Evolutionary conservation across 2,113 vertebrate species (phyloP), one percentile per base, ranked within the genome.

Genomic region (Speoplatyrhinus poulsoni): DNA sequence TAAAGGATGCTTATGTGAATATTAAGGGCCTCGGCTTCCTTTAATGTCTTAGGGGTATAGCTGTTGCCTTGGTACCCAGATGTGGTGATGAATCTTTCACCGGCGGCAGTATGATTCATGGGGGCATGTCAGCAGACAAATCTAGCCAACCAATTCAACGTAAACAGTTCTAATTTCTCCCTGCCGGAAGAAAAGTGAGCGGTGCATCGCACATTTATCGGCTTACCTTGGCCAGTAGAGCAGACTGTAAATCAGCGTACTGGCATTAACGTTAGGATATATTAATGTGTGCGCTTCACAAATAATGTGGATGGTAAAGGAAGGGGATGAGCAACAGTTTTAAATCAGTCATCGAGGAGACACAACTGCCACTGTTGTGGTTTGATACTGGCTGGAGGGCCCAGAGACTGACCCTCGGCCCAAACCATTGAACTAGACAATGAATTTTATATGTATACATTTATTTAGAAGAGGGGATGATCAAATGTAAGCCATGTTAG

Each of bases 231-330:
- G 47, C 76, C 69, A 63, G 52, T 63, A 46, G 17, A 60, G 41
- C 59, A 59, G 48, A 72, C 50, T 76, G 63, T 81, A 88, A 76
- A 86, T 87, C 80, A 83, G 65, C 80, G 83, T 76, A 73, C 13
- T 58, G 65, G 55, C 26, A 12, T 64, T 69, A 79, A 72, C 73
- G 83, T 82, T 75, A 79, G 69, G 68, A 67, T 46, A 64, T 77
- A 82, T 80, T 86, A 76, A 82, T 76, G 76, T 66, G 70, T 68
- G 70, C 32, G 70, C 69, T 70, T 80, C 76, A 65, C 71, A 80
- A 74, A 62, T 86, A 84, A 73, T 76, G 71, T 60, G 73, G 71
- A 67, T 75, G 17, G 67, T 63, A 47, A 10, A 49, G 17, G 63
- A 58, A 12, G 55, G 9, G 49, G 58, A 33, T 65, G 62, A 76